Evolutionary conservation across 2,888 invertebrate genomes (phyloP), one percentile per base, ranked within the genome.

Genomic region (Zhuqinia jingwanae): DNA sequence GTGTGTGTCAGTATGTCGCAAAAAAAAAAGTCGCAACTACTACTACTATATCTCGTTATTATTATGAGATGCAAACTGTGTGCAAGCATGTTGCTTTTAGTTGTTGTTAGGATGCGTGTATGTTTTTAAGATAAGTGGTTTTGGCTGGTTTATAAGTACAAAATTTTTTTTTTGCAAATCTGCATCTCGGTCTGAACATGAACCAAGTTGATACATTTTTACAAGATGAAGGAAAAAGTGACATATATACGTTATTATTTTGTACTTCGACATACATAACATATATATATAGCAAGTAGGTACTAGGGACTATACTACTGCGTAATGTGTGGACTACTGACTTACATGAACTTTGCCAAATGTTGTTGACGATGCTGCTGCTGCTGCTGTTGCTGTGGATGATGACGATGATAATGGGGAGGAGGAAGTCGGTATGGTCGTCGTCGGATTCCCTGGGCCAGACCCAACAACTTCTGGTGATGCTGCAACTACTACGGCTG

Each of bases 271-370:
- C n/a, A n/a, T n/a, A n/a, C n/a, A n/a, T n/a, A n/a, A n/a, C n/a
- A n/a, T n/a, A n/a, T n/a, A n/a, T n/a, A n/a, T n/a, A n/a, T n/a
- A n/a, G n/a, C n/a, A n/a, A n/a, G n/a, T n/a, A n/a, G n/a, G n/a
- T n/a, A n/a, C n/a, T n/a, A n/a, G n/a, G n/a, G n/a, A n/a, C n/a
- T n/a, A n/a, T n/a, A n/a, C n/a, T n/a, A 27, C 58, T 30, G 68
- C 68, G 58, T 17, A 22, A 11, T 50, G 15, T 50, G 30, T 73
- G 84, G 56, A 45, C 77, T 77, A 77, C 70, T 78, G 77, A 78
- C 85, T 85, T 85, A 85, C 85, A 73, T 85, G 79, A 70, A 70
- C 60, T 85, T 85, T 85, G 85, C 78, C 85, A 85, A 85, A 73
- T 73, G 85, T 27, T 73, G 85, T 27, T 47, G 85, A 58, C 25